Evolutionary conservation across 2,113 vertebrate species (phyloP).

Genomic region (Psammodynastes pulverulentus): DNA sequence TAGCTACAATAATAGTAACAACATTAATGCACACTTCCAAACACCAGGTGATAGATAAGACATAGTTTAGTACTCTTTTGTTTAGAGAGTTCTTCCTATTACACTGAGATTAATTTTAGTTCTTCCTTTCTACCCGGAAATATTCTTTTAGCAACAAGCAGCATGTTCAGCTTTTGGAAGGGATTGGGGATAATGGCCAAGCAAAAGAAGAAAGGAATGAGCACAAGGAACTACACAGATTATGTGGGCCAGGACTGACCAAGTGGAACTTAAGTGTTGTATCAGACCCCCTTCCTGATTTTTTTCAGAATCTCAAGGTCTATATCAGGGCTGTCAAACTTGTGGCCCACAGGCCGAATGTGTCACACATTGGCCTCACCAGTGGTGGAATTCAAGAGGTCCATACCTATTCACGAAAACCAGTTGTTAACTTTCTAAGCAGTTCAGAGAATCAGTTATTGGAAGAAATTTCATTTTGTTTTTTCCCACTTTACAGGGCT

Average conservation of each 20-base stretch:
- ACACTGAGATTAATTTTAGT: background rate
- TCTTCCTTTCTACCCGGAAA: background rate
- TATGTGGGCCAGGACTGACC: background rate
- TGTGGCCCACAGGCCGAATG: no score
- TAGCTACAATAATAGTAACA: conserved; percentile 2
- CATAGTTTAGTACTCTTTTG: background rate
- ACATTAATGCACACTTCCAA: conserved; percentile 18
- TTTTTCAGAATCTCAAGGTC: background rate
- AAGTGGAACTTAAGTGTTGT: background rate
- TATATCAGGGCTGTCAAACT: no score
- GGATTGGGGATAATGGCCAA: background rate
- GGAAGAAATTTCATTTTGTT: no score
- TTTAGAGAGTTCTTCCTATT: background rate
- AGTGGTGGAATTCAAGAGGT: no score
- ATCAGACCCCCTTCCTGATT: background rate
- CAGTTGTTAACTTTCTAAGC: no score
- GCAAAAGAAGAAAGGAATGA: background rate
- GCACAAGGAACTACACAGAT: background rate
- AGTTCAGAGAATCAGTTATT: no score
- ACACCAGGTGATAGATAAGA: background rate
- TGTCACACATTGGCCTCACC: no score
- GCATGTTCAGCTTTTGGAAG: background rate
- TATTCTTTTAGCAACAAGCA: background rate
- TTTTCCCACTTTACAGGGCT: no score
- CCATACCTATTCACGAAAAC: no score